phyloP scores from a whole-genome alignment of 2,797 vertebrate genomes.

The Artibeus lituratus region DNA sequence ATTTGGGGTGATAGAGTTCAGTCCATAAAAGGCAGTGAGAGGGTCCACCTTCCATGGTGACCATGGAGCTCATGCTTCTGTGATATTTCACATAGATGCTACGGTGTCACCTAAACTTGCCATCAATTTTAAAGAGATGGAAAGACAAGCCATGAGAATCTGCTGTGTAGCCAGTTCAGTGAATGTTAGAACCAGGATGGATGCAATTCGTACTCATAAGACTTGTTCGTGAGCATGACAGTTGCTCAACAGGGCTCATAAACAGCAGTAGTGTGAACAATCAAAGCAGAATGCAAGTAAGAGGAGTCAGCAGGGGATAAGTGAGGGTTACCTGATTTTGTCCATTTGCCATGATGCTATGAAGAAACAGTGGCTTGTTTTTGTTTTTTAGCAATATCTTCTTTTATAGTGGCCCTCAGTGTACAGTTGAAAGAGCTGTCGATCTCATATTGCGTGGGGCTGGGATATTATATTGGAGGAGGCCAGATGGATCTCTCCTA shows the following conservation, averaged over 20 bases:
- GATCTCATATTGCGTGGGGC: not conserved
- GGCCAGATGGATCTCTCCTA: not conserved
- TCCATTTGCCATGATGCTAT: not conserved
- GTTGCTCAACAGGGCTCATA: not conserved
- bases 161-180: not conserved
- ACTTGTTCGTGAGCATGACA: not conserved
- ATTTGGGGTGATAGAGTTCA: not conserved
- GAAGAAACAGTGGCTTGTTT: not conserved
- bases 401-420: not conserved
- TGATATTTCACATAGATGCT: not conserved
- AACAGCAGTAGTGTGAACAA: not conserved
- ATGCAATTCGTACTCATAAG: too few species aligned
- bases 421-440: not conserved
- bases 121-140: not conserved
- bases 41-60: not conserved
- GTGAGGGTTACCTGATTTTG: not conserved
- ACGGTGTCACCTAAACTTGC: not conserved
- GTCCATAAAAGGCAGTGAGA: not conserved
- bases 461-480: not conserved
- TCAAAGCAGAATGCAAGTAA: not conserved
- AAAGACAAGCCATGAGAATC: not conserved
- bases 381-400: not conserved
- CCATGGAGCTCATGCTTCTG: not conserved
- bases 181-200: not conserved
- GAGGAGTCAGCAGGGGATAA: not conserved